Evolutionary conservation across 2,888 invertebrate genomes (phyloP).

Genomic region (Carpatolechia fugitivella): DNA sequence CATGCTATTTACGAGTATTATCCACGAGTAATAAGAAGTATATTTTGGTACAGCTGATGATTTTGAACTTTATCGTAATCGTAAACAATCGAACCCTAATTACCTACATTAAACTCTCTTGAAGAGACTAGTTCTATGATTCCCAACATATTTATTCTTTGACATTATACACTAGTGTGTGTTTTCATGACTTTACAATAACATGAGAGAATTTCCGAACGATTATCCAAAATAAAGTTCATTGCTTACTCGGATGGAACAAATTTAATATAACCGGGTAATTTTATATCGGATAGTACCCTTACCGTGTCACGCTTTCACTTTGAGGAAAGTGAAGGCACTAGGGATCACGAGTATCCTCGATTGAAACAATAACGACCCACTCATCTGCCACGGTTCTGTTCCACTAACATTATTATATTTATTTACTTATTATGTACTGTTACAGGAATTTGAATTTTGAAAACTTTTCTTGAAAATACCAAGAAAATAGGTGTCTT

Average conservation of each 20-base stretch:
- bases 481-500: slow-evolving; percentile 30
- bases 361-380: slow-evolving; percentile 51
- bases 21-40: slow-evolving; percentile 32
- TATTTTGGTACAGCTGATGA: slow-evolving; percentile 16
- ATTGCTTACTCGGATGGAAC: slow-evolving; percentile 28
- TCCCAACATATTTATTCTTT: slow-evolving; percentile 34
- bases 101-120: slow-evolving; percentile 44
- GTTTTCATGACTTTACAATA: slow-evolving; percentile 16
- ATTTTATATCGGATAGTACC: slow-evolving; percentile 1
- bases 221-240: slow-evolving; percentile 18
- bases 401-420: slow-evolving; percentile 27
- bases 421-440: slow-evolving; percentile 24
- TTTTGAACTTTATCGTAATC: slow-evolving; percentile 26
- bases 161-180: slow-evolving; percentile 25
- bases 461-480: slow-evolving; percentile 28
- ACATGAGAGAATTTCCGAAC: slow-evolving; percentile 16
- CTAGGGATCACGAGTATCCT: slow-evolving; percentile 51
- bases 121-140: slow-evolving; percentile 47
- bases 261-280: slow-evolving; percentile 17
- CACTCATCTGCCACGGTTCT: slow-evolving; percentile 35
- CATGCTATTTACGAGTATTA: too few species aligned
- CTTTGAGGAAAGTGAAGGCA: slow-evolving; percentile 52
- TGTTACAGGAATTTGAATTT: slow-evolving; percentile 19
- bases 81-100: slow-evolving; percentile 35
- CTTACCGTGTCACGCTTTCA: slow-evolving; percentile 34